Base-by-base conservation (phyloP, 2,888 invertebrate species). In the Cancer borealis region DNA sequence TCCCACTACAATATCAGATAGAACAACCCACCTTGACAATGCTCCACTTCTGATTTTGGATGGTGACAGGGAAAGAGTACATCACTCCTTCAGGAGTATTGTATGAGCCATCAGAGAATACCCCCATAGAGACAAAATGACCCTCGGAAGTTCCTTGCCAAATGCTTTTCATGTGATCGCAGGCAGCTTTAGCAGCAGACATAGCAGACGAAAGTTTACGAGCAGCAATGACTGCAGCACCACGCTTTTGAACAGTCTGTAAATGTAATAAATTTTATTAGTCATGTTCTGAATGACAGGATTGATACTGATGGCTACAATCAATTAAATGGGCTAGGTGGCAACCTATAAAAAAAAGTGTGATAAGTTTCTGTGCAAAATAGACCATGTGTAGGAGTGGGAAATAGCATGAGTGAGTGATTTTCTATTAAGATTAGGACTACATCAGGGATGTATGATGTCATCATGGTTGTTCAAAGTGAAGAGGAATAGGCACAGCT, bases 161-260 rank as follows among this genome's bases (percentile, higher is more conserved):
- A 99, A 99, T 99, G 96, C 99, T 99, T 96, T 97, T 98, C 98
- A 99, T 99, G 96, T 99, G 99, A 97, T 99, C 99, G 96, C 98
- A 98, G 49, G 99, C 99, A 47, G 99, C 99, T 97, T 99, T 99
- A 30, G 99, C 99, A 3, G 99, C 99, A 54, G 99, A 99, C 98
- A 99, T 98, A 3, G 99, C 99, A 5, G 99, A 99, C 0, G 99
- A 99, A 98, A 99, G 98, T 97, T 99, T 99, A 93, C 99, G 98
- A 0, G 99, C 99, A 79, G 98, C 98, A 96, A 99, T 99, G 8
- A 99, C 99, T 91, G 99, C 98, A 90, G 99, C 99, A 87, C 99
- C 99, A 96, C 99, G 98, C 96, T 99, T 99, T 97, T 99, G 99
- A 8, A 99, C 99, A 73, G 98, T 98, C 97, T 98, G 96, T 6